Base-by-base conservation (phyloP, 2,888 invertebrate species). In the Spodoptera littoralis region DNA sequence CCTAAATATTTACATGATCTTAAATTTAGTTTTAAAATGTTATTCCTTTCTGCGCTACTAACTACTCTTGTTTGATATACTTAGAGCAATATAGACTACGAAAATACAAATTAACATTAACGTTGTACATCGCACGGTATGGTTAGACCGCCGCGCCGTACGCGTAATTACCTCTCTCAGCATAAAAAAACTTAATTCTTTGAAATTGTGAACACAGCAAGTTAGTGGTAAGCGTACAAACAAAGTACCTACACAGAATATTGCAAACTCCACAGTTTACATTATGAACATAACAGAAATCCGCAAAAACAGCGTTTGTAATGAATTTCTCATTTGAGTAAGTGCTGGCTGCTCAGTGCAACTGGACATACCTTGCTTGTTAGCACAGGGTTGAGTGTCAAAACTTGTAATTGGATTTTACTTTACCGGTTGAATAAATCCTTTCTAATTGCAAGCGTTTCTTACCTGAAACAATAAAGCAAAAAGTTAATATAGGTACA, bases 391-490 rank as follows among this genome's bases (percentile, higher is more conserved):
- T 67, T 73, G 73, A 60, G 51, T 53, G 52, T 65, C 66, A 70
- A 61, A 18, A 13, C 11, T 43, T 49, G 52, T 62, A 66, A 60
- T 59, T 65, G 53, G 56, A 60, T 68, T 72, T 63, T 55, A 74
- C 61, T 45, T 66, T 64, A 66, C 71, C 68, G 22, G 22, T 46
- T 42, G 45, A 57, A 65, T 59, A 53, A 65, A 65, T 63, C 60
- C 60, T 58, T 54, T 62, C 3, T 60, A 60, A 18, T 43, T 66
- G 44, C 36, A 36, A 36, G 44, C 43, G 43, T n/a, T 59, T 42
- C 81, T 79, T 83, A 83, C 83, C 83, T 83, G 77, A 46, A 83
- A 83, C 72, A 80, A 77, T 60, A 56, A 65, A 51, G 41, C n/a
- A 44, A 47, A 65, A 49, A 5, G 24, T 64, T 42, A 54, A 47